Percentiles rank a stretch among this genome's conserved stretches.
phyloP scores from a whole-genome alignment of 2,888 invertebrate genomes.

The Rhingia rostrata region DNA sequence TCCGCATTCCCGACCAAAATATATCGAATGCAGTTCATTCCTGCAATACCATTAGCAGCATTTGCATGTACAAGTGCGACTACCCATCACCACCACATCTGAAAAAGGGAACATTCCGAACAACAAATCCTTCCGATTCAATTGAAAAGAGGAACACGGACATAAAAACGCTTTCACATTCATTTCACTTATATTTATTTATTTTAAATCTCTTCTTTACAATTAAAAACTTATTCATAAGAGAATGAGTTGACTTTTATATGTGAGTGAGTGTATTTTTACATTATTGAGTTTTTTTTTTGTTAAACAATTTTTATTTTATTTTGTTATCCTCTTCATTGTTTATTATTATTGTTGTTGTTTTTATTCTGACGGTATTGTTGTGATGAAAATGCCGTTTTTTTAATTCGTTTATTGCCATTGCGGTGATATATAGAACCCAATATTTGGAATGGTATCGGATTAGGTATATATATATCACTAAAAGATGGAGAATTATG shows the following conservation, averaged over 20 bases:
- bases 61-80: too few species aligned
- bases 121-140: not conserved
- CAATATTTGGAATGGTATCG: slow-evolving; percentile 28
- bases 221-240: slow-evolving; percentile 70
- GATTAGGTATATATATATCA: slow-evolving; percentile 10
- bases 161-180: slow-evolving; percentile 34
- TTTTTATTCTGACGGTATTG: slow-evolving; percentile 22
- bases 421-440: slow-evolving; percentile 35
- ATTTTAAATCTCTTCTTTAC: slow-evolving; percentile 69
- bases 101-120: too few species aligned
- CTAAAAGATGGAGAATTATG: slow-evolving; percentile 8
- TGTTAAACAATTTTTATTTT: slow-evolving; percentile 11
- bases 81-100: too few species aligned
- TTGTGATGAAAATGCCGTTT: slow-evolving; percentile 29
- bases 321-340: slow-evolving; percentile 31
- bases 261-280: slow-evolving; percentile 59
- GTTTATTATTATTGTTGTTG: slow-evolving; percentile 29
- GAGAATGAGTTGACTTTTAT: slow-evolving; percentile 64
- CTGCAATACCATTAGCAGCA: too few species aligned
- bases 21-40: too few species aligned
- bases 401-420: slow-evolving; percentile 58
- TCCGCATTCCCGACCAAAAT: too few species aligned
- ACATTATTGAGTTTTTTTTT: slow-evolving; percentile 52
- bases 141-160: not conserved
- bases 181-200: slow-evolving; percentile 69